Percentiles rank a stretch among this genome's conserved stretches.
These are phyloP conservation scores for Elysia chlorotica DNA, from an alignment of 1,140 invertebrate genomes.

Conservation along the genomic window DNA sequence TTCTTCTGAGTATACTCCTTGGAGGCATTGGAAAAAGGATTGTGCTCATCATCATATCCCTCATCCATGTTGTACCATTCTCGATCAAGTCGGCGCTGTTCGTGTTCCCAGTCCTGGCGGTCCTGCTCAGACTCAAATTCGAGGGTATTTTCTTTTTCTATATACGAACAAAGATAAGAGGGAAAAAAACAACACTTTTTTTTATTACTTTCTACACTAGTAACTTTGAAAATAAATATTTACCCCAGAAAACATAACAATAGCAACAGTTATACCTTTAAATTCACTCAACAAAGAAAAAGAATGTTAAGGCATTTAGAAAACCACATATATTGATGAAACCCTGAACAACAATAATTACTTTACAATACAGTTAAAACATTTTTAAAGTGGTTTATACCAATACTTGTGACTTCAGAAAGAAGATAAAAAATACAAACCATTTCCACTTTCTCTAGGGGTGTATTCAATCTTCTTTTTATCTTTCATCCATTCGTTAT, in stretches of 20 bases:
- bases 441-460: conserved; percentile 42
- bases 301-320: too few relatives aligned
- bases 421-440: too few relatives aligned
- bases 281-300: too few relatives aligned
- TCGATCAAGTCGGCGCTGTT: conserved; percentile 88
- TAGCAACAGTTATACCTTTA: too few relatives aligned
- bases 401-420: too few relatives aligned
- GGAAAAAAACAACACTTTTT: not conserved
- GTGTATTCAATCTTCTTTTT: conserved; percentile 67
- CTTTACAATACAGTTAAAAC: too few relatives aligned
- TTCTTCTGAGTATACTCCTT: conserved; percentile 90
- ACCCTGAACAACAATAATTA: too few relatives aligned
- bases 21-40: conserved; percentile 88
- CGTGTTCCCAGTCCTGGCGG: conserved; percentile 85
- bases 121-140: conserved; percentile 61
- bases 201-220: not conserved
- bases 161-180: not conserved
- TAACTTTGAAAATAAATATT: not conserved
- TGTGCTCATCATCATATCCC: conserved; percentile 90
- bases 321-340: too few relatives aligned
- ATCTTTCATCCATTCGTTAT: conserved; percentile 75
- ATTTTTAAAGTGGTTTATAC: too few relatives aligned
- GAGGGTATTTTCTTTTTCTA: conserved; percentile 26
- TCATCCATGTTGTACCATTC: conserved; percentile 96
- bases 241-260: too few relatives aligned